These are phyloP conservation scores for Acanthurus tractus DNA, from an alignment of 2,797 vertebrate genomes.

Conservation along the genomic window DNA sequence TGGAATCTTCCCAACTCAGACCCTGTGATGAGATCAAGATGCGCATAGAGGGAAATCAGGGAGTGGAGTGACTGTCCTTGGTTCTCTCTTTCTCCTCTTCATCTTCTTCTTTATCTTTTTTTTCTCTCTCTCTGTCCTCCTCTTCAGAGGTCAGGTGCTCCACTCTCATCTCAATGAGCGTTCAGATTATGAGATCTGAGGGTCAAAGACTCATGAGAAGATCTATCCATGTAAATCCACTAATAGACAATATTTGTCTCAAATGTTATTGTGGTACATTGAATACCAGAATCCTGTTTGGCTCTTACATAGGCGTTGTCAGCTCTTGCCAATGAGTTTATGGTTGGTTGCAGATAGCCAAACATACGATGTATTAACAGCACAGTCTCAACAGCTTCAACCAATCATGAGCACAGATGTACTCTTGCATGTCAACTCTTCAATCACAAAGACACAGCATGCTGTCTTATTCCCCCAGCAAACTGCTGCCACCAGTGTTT, in stretches of 20 bases:
- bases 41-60: conserved; percentile 77
- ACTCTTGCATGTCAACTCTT: conserved; percentile 60
- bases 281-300: not conserved
- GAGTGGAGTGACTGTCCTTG: conserved; percentile 66
- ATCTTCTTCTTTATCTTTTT: not conserved
- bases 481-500: conserved; percentile 62
- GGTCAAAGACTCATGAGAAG: conserved; percentile 47
- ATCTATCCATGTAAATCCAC: conserved; percentile 13
- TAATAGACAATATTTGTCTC: not conserved
- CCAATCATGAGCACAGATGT: conserved; percentile 43
- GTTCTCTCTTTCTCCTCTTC: conserved; percentile 38
- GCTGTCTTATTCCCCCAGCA: conserved; percentile 45
- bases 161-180: conserved; percentile 73
- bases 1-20: conserved; percentile 30
- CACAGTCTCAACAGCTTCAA: conserved; percentile 34
- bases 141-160: conserved; percentile 58
- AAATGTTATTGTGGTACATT: conserved; percentile 3
- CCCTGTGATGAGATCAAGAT: conserved; percentile 81
- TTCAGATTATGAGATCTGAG: conserved; percentile 86
- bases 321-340: conserved; percentile 22
- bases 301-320: conserved; percentile 19
- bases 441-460: conserved; percentile 57
- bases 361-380: conserved; percentile 1
- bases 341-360: conserved; percentile 46
- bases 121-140: conserved; percentile 16